Base-by-base conservation (phyloP, 1,140 invertebrate genomes). In the Hyphantria cunea region DNA sequence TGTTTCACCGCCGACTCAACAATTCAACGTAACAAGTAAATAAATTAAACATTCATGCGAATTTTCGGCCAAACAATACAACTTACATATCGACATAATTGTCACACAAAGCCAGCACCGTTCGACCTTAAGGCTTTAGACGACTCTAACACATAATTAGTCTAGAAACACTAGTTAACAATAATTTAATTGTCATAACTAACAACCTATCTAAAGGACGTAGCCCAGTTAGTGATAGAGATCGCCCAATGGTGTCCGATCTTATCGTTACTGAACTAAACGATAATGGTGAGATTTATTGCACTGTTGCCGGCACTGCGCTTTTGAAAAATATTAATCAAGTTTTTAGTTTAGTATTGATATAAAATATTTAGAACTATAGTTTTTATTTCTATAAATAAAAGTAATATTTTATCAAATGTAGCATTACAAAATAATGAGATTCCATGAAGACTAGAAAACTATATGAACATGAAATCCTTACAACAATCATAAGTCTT, bases 391-490 rank as follows among this genome's bases (percentile, higher is more conserved):
- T 72, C 62, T 72, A 79, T 44, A 68, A 49, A 59, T 58, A 53
- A 70, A 68, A 72, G 66, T 74, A 70, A 68, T 66, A 70, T 61
- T 72, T 76, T 68, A 73, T 68, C 70, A 78, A 80, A 79, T 76
- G 70, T 83, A 52, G 53, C 52, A 78, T 77, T 80, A 86, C 72
- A 90, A 86, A 86, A 82, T 82, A 82, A 90, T 90, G 86, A 88
- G 78, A 88, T 84, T 86, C 71, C 76, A 87, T 89, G 86, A 90
- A 87, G 80, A 84, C 88, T 90, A 90, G 85, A 90, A 80, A 79
- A 86, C 86, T 90, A 90, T 78, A 89, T 89, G 86, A 88, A 86
- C 80, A 89, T 88, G 86, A 88, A 89, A 89, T 86, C 78, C 82
- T 89, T 86, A 86, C 74, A 88, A 81, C 80, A 76, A 87, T 59